Evolutionary conservation across 2,113 vertebrate genomes (phyloP).

Genomic region (Limanda limanda): DNA sequence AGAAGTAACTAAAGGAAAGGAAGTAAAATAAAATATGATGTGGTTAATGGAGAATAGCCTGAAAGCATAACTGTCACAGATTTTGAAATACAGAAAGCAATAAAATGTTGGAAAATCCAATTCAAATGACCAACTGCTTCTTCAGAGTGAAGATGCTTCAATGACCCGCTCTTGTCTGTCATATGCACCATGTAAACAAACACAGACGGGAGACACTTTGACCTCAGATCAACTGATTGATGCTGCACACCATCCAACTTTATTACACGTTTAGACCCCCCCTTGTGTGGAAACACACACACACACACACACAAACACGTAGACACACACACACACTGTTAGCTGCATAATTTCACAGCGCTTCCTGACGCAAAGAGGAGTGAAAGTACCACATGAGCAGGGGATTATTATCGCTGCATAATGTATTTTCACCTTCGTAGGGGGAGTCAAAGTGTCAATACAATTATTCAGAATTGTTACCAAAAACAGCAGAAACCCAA

Average conservation of each 20-base stretch:
- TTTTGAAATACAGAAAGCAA: no score
- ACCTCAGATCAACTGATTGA: slow-evolving; percentile 23
- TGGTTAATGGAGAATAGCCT: background rate
- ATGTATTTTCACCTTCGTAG: slow-evolving; percentile 54
- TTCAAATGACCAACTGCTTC: background rate
- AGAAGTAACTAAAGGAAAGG: background rate
- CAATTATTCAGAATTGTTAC: slow-evolving; percentile 33
- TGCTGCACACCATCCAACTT: slow-evolving; percentile 14
- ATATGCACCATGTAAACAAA: background rate
- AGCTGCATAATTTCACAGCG: slow-evolving; percentile 28
- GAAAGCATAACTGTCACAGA: no score
- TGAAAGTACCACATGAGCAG: slow-evolving; percentile 40
- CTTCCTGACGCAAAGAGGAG: slow-evolving; percentile 24
- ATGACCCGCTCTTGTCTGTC: background rate
- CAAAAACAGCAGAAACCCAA: slow-evolving; percentile 13
- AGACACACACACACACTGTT: background rate
- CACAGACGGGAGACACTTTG: slow-evolving; percentile 26
- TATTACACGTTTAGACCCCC: slow-evolving; percentile 44
- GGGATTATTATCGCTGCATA: slow-evolving; percentile 69
- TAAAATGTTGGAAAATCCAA: background rate
- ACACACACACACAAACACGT: background rate
- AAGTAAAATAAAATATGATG: background rate
- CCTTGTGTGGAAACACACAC: background rate
- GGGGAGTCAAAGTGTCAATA: slow-evolving; percentile 18
- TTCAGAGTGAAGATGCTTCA: slow-evolving; percentile 11